These are phyloP conservation scores for Ornithorhynchus anatinus DNA, from an alignment of 2,113 vertebrate species.

Conservation along the genomic window DNA sequence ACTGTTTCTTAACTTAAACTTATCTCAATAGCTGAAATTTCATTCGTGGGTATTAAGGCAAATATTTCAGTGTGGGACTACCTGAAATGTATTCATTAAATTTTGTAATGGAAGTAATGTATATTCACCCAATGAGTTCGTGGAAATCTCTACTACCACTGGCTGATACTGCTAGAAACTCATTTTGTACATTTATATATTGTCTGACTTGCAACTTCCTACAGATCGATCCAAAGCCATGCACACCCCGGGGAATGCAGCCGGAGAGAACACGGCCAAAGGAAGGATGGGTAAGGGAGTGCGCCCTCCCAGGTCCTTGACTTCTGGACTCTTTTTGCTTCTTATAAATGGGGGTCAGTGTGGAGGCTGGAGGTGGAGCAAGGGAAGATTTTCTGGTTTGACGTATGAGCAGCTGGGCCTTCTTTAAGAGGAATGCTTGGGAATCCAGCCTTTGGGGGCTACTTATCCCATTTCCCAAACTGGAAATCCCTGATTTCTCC, in stretches of 20 bases:
- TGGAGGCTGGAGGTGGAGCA: too few relatives aligned
- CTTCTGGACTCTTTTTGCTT: too few relatives aligned
- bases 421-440: too few relatives aligned
- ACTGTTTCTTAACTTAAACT: neutral
- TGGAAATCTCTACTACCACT: neutral
- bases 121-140: neutral
- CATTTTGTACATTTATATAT: neutral
- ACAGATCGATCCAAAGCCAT: slow-evolving; percentile 99
- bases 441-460: too few relatives aligned
- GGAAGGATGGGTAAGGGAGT: slow-evolving; percentile 93
- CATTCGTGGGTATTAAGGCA: neutral
- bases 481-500: too few relatives aligned
- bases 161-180: neutral
- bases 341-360: too few relatives aligned
- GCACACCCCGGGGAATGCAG: slow-evolving; percentile 98
- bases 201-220: slow-evolving; percentile 48
- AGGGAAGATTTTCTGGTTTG: neutral
- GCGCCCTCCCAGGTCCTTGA: too few relatives aligned
- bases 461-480: too few relatives aligned
- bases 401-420: neutral
- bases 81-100: neutral
- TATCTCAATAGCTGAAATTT: neutral
- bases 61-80: neutral
- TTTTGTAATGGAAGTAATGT: neutral
- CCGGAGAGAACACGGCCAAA: slow-evolving; percentile 93